Evolutionary conservation across 2,113 vertebrate species (phyloP).

Genomic region (Syrmaticus mikado): DNA sequence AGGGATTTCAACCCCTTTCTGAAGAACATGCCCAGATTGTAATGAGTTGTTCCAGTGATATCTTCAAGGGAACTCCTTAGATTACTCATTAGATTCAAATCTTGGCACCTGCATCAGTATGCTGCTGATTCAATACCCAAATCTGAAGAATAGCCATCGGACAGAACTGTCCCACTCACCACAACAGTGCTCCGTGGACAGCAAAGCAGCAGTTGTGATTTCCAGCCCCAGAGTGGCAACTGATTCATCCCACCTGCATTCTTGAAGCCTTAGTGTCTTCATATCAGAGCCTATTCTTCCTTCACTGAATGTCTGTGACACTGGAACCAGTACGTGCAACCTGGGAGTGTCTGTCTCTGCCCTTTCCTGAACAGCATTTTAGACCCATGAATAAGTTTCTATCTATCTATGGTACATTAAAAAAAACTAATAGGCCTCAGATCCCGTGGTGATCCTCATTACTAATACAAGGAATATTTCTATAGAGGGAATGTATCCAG

Average conservation of each 20-base stretch:
- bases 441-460: background rate
- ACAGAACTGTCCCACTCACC: background rate
- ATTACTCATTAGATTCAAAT: slow-evolving; percentile 1
- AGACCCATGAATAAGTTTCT: background rate
- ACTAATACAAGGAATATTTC: background rate
- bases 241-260: background rate
- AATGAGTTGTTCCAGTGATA: background rate
- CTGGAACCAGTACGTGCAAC: background rate
- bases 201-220: background rate
- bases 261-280: background rate
- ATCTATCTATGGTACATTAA: background rate
- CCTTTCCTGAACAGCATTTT: background rate
- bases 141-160: background rate
- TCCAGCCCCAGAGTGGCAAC: background rate
- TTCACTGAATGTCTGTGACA: background rate
- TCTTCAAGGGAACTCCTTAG: background rate
- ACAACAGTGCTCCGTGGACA: background rate
- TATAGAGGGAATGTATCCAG: background rate
- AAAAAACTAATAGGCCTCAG: background rate
- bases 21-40: background rate
- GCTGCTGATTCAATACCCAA: background rate
- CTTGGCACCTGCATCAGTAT: background rate
- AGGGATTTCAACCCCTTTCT: background rate
- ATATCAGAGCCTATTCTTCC: background rate
- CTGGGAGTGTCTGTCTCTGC: background rate